A percentile compares a stretch with the other conserved stretches of the same genome.
These are phyloP conservation scores for Drosophila subobscura DNA, from an alignment of 1,140 invertebrate genomes.

Conservation along the genomic window DNA sequence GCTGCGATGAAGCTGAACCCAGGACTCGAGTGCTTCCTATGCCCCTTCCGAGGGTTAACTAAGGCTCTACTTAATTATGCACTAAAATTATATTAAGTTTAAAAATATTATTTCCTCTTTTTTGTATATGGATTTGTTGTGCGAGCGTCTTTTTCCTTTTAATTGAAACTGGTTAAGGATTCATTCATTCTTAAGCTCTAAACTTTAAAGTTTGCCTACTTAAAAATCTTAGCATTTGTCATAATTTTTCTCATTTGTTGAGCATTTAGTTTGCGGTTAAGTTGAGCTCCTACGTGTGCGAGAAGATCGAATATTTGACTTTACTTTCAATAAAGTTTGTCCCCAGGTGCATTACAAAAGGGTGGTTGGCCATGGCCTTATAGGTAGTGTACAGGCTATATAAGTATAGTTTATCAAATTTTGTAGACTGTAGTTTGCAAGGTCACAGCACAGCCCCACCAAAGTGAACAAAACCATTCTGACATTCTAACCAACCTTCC, in stretches of 20 bases:
- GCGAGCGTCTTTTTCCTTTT: conserved; percentile 46
- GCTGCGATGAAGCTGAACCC: conserved; percentile 45
- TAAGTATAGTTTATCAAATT: conserved; percentile 58
- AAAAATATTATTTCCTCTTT: conserved; percentile 17
- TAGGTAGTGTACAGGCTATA: conserved; percentile 23
- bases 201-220: conserved; percentile 51
- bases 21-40: conserved; percentile 25
- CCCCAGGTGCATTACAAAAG: conserved; percentile 44
- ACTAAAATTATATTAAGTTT: conserved; percentile 25
- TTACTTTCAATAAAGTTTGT: conserved; percentile 12
- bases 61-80: conserved; percentile 11
- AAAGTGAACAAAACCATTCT: conserved; percentile 20
- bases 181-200: conserved; percentile 15
- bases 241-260: conserved; percentile 5
- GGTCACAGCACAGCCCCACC: conserved; percentile 49
- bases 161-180: conserved; percentile 27
- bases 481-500: conserved; percentile 10
- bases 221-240: conserved; percentile 39
- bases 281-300: conserved; percentile 24
- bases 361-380: conserved; percentile 14
- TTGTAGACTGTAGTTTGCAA: conserved; percentile 43
- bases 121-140: conserved; percentile 12
- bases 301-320: conserved; percentile 9
- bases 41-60: conserved; percentile 18
- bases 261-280: conserved; percentile 15